Evolutionary conservation across 2,113 vertebrate species (phyloP).

Genomic region (Clinocottus analis): DNA sequence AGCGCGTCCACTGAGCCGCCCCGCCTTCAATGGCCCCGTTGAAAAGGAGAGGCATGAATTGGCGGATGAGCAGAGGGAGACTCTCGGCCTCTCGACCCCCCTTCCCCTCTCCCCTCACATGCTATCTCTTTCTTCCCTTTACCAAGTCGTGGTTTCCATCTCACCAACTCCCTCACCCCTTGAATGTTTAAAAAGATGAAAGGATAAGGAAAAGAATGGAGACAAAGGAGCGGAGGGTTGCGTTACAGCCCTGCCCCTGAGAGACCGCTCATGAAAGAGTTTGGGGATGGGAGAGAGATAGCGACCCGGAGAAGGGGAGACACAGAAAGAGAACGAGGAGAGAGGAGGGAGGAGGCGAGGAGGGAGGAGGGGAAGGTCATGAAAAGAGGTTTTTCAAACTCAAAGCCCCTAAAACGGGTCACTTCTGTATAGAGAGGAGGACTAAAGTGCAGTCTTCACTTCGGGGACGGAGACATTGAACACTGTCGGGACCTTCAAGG

Average conservation of each 20-base stretch:
- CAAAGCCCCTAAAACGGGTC: slow-evolving; percentile 69
- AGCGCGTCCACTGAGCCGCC: slow-evolving; percentile 58
- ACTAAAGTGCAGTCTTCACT: slow-evolving; percentile 65
- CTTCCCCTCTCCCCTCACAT: slow-evolving; percentile 32
- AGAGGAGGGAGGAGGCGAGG: not conserved
- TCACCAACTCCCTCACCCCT: slow-evolving; percentile 70
- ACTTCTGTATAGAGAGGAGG: slow-evolving; percentile 63
- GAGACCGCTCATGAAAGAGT: slow-evolving; percentile 84
- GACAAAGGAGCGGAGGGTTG: slow-evolving; percentile 81
- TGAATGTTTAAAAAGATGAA: slow-evolving; percentile 86
- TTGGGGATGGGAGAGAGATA: slow-evolving; percentile 83
- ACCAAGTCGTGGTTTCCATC: slow-evolving; percentile 80
- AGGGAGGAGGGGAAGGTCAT: slow-evolving; percentile 36
- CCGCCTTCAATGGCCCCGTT: slow-evolving; percentile 75
- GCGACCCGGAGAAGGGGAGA: slow-evolving; percentile 77
- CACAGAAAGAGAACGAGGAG: slow-evolving; percentile 58
- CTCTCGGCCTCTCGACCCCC: slow-evolving; percentile 27
- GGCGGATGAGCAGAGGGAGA: slow-evolving; percentile 64
- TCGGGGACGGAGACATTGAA: slow-evolving; percentile 65
- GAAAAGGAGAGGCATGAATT: slow-evolving; percentile 74
- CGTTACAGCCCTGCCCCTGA: slow-evolving; percentile 83
- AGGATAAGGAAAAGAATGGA: slow-evolving; percentile 85
- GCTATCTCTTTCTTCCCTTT: slow-evolving; percentile 77
- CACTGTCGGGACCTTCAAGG: slow-evolving; percentile 57
- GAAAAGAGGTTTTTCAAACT: slow-evolving; percentile 74